phyloP scores from a whole-genome alignment of 2,113 vertebrate genomes.

The Trematocara nigrifrons region DNA sequence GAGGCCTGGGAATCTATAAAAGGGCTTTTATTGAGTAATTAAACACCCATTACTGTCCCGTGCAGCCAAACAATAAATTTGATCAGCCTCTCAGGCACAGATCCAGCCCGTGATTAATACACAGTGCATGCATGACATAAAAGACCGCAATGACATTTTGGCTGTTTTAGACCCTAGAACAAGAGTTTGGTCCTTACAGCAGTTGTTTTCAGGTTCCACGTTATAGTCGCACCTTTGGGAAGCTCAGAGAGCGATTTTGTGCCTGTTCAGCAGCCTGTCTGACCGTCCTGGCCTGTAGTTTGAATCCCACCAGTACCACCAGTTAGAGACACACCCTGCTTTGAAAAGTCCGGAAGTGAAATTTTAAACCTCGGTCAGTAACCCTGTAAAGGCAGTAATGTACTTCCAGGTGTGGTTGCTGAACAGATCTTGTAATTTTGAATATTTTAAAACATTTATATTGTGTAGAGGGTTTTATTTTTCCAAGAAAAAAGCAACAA shows the following conservation, averaged over 20 bases:
- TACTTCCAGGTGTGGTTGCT: background rate
- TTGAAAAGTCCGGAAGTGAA: background rate
- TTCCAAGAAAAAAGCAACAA: background rate
- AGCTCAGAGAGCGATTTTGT: background rate
- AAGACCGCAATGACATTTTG: slow-evolving; percentile 64
- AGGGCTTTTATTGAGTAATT: slow-evolving; percentile 98
- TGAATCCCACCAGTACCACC: background rate
- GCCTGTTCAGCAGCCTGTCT: background rate
- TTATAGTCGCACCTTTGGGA: background rate
- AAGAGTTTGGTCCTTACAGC: background rate
- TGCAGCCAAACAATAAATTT: slow-evolving; percentile 94
- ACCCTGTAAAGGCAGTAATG: background rate
- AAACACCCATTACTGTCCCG: slow-evolving; percentile 99
- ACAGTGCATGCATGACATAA: slow-evolving; percentile 81
- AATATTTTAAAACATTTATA: background rate
- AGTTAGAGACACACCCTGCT: background rate
- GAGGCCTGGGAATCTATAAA: slow-evolving; percentile 95
- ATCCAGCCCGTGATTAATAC: slow-evolving; percentile 88
- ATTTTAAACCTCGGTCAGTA: background rate
- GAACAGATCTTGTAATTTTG: background rate
- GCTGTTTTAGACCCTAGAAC: slow-evolving; percentile 7
- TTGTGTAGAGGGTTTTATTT: background rate
- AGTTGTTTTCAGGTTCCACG: slow-evolving; percentile 26
- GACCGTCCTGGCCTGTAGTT: background rate
- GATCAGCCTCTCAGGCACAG: slow-evolving; percentile 87